Percentiles rank a stretch among this genome's conserved stretches.
Conservation (phyloP, 2,797 vertebrate genomes). For the Brotula barbata region DNA sequence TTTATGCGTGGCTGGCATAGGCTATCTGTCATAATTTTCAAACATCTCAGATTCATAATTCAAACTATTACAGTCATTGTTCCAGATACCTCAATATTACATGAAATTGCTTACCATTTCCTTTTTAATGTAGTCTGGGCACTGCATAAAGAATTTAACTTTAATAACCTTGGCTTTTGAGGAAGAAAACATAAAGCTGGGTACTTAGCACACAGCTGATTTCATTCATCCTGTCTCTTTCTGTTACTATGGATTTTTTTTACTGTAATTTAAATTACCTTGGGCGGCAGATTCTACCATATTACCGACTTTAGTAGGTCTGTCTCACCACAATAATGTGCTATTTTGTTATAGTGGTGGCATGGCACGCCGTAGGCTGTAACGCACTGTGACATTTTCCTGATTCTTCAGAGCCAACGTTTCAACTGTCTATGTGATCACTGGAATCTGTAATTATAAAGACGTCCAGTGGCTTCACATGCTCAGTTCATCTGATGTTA, state of each 20-base stretch:
- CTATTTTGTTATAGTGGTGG: conserved; percentile 23
- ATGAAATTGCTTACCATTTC: conserved; percentile 45
- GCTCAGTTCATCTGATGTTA: conserved; percentile 46
- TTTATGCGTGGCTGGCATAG: not conserved
- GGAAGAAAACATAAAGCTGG: conserved; percentile 20
- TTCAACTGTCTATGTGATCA: conserved; percentile 2
- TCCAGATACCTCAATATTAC: conserved; percentile 49
- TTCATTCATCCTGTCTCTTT: conserved; percentile 32
- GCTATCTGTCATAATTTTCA: conserved; percentile 41
- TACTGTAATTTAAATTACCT: conserved; percentile 17
- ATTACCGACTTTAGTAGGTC: not conserved
- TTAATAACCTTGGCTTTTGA: conserved; percentile 28
- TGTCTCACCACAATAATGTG: not conserved
- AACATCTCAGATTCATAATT: conserved; percentile 30
- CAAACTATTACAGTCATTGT: conserved; percentile 46
- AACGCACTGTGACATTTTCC: conserved; percentile 35
- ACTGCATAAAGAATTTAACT: conserved; percentile 38
- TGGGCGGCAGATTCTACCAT: conserved; percentile 13
- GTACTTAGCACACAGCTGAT: conserved; percentile 11
- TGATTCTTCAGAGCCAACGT: conserved; percentile 11
- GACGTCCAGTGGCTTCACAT: conserved; percentile 46
- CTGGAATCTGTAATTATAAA: conserved; percentile 48
- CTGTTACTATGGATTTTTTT: conserved; percentile 29
- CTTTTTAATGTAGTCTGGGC: conserved; percentile 29
- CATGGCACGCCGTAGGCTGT: conserved; percentile 5